Conservation (phyloP, 2,888 invertebrate genomes). For the Kryphioiulus occultus region DNA sequence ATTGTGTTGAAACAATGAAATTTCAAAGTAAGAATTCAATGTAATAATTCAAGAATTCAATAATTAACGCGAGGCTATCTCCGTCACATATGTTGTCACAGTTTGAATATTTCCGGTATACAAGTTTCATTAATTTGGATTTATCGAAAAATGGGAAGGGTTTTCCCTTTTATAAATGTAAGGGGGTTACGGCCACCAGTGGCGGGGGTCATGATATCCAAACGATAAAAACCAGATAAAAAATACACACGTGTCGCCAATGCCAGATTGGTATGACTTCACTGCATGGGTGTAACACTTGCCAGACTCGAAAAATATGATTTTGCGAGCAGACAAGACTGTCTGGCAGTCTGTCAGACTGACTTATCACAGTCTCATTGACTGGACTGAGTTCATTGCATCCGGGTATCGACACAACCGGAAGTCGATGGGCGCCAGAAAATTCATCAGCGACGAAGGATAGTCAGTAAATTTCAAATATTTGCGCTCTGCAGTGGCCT, state of each 20-base stretch:
- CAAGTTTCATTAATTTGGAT: background rate
- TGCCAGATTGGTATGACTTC: background rate
- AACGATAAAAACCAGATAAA: background rate
- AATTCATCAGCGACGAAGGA: background rate
- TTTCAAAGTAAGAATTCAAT: too few species aligned
- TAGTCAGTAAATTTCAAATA: background rate
- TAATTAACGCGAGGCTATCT: too few species aligned
- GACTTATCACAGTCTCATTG: background rate
- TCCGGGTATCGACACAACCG: background rate
- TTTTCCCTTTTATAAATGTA: background rate
- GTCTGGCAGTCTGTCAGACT: background rate
- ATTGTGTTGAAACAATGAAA: too few species aligned
- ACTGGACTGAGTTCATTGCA: slow-evolving; percentile 13
- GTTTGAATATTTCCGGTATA: too few species aligned
- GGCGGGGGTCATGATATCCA: background rate
- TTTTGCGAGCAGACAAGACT: background rate
- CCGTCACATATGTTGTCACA: too few species aligned
- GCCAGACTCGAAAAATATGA: slow-evolving; percentile 20
- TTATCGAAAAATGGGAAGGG: background rate
- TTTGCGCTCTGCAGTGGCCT: background rate
- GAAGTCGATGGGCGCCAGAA: slow-evolving; percentile 11
- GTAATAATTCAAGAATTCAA: too few species aligned
- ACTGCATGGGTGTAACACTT: slow-evolving; percentile 8
- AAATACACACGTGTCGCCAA: background rate
- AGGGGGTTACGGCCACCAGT: background rate